Base-by-base conservation (phyloP, 2,888 invertebrate species). In the Homarus gammarus region DNA sequence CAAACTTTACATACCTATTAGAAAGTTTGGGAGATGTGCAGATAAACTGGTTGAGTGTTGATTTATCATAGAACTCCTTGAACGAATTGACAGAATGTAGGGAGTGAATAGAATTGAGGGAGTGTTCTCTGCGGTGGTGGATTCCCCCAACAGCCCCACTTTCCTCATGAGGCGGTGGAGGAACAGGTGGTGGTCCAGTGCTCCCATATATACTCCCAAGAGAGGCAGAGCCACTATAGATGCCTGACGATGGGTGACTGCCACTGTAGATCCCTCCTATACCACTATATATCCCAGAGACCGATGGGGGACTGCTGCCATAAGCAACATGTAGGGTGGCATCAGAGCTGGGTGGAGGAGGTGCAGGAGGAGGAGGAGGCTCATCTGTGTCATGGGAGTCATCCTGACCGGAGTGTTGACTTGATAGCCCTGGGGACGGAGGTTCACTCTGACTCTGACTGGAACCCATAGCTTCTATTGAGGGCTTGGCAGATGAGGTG, bases 1-100 rank as follows among this genome's bases (percentile, higher is more conserved):
- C n/a, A 22, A 51, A 70, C 12, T 56, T 49, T 68, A 86, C 64
- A 38, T 73, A 88, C 91, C 91, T 91, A 72, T 91, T 91, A 18
- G 91, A 91, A n/a, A 90, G 84, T 56, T 91, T 91, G 38, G 91
- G 90, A 61, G 90, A 90, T 8, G 91, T 90, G 27, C 90, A 90
- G 64, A 91, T 90, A 44, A 90, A 88, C 81, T 90, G 91, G 86
- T 91, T 91, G 40, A 91, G 78, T 31, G 90, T 82, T 18, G 89
- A 87, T 27, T 90, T 85, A 68, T 91, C 91, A 82, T 90, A 91
- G 51, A 87, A 91, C 44, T 90, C 88, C 68, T 91, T 91, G 64
- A 87, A 89, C 15, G 90, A 90, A 61, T 87, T 90, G 3, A 90
- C 87, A 33, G 90, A 90, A 64, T 90, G 90, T 49, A 90, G 73